These are phyloP conservation scores for Thalassoma bifasciatum DNA, from an alignment of 2,113 vertebrate genomes.

Conservation along the genomic window DNA sequence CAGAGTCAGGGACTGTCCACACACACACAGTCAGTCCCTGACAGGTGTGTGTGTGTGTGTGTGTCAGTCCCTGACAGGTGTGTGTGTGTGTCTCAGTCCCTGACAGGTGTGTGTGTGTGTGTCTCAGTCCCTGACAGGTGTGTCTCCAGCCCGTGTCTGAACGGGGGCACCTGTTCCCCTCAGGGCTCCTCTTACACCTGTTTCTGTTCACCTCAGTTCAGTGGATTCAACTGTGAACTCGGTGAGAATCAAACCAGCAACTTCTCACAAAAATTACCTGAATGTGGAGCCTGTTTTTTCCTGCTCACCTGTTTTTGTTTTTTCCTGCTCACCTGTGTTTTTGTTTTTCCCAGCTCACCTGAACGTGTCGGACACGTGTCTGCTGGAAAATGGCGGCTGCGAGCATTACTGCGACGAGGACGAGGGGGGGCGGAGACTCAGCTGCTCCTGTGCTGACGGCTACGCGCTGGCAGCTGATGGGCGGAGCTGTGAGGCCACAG, in stretches of 20 bases:
- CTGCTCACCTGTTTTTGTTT: too few species aligned
- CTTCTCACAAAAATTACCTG: too few species aligned
- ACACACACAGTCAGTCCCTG: too few species aligned
- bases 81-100: too few species aligned
- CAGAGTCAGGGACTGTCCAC: too few species aligned
- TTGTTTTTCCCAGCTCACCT: conserved; percentile 50
- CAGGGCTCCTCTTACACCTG: conserved; percentile 82
- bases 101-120: too few species aligned
- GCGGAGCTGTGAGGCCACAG: conserved; percentile 62
- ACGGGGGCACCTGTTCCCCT: conserved; percentile 85
- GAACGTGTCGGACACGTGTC: conserved; percentile 55
- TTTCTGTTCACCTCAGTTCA: conserved; percentile 80
- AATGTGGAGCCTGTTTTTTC: too few species aligned
- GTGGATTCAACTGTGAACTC: conserved; percentile 89
- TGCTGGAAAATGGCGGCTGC: conserved; percentile 80
- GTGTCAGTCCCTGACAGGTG: too few species aligned
- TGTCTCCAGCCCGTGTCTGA: conserved; percentile 86
- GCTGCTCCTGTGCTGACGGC: conserved; percentile 80
- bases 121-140: conserved; percentile 88
- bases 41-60: too few species aligned
- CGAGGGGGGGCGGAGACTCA: not conserved
- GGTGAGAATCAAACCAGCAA: conserved; percentile 75
- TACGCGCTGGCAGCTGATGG: conserved; percentile 68
- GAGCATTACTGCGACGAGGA: conserved; percentile 80
- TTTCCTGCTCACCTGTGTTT: too few species aligned